Conservation (phyloP, 2,888 invertebrate genomes). For the Desoria tigrina region DNA sequence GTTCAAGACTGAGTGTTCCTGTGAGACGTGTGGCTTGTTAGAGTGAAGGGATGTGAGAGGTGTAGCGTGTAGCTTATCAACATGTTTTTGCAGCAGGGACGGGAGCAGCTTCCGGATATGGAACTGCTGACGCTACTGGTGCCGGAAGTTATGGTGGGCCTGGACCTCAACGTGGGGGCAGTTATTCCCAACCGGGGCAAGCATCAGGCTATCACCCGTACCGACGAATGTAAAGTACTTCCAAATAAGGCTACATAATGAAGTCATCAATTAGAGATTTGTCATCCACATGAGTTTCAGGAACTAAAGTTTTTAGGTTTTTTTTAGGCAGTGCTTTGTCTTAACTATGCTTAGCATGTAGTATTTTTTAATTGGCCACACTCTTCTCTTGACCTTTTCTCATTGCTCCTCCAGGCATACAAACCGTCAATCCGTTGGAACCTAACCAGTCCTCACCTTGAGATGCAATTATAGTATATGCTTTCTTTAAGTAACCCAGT, state of each 20-base stretch:
- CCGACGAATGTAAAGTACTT: conserved; percentile 57
- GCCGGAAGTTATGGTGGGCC: conserved; percentile 56
- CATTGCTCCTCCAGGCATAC: too few relatives aligned
- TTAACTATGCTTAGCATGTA: too few relatives aligned
- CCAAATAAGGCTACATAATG: too few relatives aligned
- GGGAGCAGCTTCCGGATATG: conserved; percentile 54
- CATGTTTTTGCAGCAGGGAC: conserved; percentile 39
- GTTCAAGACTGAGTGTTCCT: conserved; percentile 27
- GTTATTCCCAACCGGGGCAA: conserved; percentile 56
- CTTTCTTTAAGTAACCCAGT: conserved; percentile 10
- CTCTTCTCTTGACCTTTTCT: too few relatives aligned
- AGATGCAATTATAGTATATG: too few relatives aligned
- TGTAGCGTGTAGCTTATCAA: conserved; percentile 22
- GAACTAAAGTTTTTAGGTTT: too few relatives aligned
- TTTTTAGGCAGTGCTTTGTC: too few relatives aligned
- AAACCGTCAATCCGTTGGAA: too few relatives aligned
- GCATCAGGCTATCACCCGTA: conserved; percentile 62
- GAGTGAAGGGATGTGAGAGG: not conserved
- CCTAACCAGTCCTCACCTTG: too few relatives aligned
- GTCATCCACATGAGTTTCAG: not conserved
- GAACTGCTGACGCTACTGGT: conserved; percentile 50
- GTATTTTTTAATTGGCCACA: too few relatives aligned
- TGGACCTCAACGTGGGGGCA: conserved; percentile 61
- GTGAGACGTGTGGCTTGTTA: conserved; percentile 14
- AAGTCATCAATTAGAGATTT: not conserved